A percentile compares a stretch with the other conserved stretches of the same genome.
phyloP scores from a whole-genome alignment of 2,797 vertebrate genomes.

The Phataginus tetradactyla region DNA sequence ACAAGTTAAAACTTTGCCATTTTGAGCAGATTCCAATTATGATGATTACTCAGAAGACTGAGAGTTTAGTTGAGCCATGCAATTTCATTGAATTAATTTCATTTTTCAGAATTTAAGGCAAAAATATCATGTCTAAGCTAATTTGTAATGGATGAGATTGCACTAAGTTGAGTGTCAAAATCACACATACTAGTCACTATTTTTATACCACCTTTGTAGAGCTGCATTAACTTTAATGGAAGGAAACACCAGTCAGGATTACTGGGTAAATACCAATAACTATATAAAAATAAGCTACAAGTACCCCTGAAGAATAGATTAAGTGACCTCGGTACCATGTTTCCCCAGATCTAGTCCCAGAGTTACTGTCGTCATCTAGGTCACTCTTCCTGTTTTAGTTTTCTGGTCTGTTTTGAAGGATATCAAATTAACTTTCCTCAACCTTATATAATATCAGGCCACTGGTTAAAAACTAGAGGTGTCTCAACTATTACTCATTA shows the following conservation, averaged over 20 bases:
- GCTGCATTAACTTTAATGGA: slow-evolving; percentile 22
- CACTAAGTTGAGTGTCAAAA: neutral
- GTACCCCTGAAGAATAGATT: neutral
- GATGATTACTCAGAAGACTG: slow-evolving; percentile 70
- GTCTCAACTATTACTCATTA: neutral
- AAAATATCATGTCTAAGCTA: slow-evolving; percentile 61
- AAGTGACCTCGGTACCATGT: neutral
- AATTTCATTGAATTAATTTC: slow-evolving; percentile 67
- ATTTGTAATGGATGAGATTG: slow-evolving; percentile 47
- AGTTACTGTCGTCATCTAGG: neutral
- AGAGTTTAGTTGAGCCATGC: slow-evolving; percentile 64
- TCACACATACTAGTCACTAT: neutral
- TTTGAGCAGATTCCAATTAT: slow-evolving; percentile 65
- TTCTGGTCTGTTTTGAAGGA: slow-evolving; percentile 44
- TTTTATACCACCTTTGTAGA: neutral
- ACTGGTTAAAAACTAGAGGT: neutral
- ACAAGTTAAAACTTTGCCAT: slow-evolving; percentile 74
- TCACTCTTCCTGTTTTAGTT: neutral
- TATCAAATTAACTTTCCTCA: neutral
- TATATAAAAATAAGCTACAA: slow-evolving; percentile 27
- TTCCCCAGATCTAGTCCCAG: neutral
- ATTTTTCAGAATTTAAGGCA: slow-evolving; percentile 61
- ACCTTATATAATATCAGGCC: neutral
- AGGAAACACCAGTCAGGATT: neutral
- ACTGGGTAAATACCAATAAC: slow-evolving; percentile 43